Evolutionary conservation across 2,113 vertebrate species (phyloP), one percentile per base, ranked within the genome.

Genomic region (Istiophorus platypterus): DNA sequence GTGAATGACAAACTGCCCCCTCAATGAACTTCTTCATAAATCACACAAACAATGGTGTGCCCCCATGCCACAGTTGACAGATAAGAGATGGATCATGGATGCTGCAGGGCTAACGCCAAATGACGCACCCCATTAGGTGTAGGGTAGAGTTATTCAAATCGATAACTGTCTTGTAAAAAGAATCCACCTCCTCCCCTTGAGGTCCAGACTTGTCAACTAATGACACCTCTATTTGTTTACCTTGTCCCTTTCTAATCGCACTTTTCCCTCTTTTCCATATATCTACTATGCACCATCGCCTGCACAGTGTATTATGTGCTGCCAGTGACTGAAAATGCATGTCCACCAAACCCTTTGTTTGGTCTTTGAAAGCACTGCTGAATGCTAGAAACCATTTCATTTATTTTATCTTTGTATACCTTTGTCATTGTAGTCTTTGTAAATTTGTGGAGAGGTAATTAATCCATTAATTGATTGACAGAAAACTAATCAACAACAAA

Each of bases 21-120:
- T 88, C 92, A 86, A 93, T 90, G 90, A 93, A 93, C 93, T 91
- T 94, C 94, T 89, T 95, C 95, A 96, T 96, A 96, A 97, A 96
- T 96, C 95, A 95, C 78, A 87, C 85, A 91, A 93, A 89, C 94
- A 95, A 95, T 85, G 67, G 87, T 89, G 65, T 63, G 81, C 87
- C 79, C 74, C 51, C 54, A 66, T 85, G 86, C 82, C 90, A 90
- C 45, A 2, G 84, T 90, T 94, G 95, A 96, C 91, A 95, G 94
- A 92, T 92, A 89, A 92, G 92, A 96, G 96, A 96, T 93, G 95
- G 95, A 96, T 96, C 87, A 91, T 78, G 84, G 88, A 85, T 93
- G 93, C 93, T 90, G 85, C 84, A 81, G 15, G 84, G 8, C 83
- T 87, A 95, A 90, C 52, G 80, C 59, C 78, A 90, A 94, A 95